phyloP scores from a whole-genome alignment of 2,888 invertebrate genomes.

The Cepaea hortensis region DNA sequence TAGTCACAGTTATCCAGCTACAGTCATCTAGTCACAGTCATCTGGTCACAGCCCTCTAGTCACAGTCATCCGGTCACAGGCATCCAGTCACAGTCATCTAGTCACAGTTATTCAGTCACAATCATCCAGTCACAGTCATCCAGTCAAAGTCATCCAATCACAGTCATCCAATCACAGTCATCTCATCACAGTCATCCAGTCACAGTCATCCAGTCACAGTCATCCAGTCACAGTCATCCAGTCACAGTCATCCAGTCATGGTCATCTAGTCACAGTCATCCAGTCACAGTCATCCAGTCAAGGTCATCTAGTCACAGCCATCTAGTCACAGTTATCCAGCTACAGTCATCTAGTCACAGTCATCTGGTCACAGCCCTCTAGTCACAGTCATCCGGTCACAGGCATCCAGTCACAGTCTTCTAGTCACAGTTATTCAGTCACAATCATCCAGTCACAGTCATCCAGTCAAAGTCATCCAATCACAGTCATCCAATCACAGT shows the following conservation, averaged over 20 bases:
- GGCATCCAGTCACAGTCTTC: too few relatives aligned
- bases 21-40: neutral
- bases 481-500: neutral
- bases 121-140: neutral
- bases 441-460: too few relatives aligned
- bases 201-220: neutral
- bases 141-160: neutral
- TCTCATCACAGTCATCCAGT: neutral
- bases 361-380: neutral
- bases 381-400: neutral
- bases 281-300: neutral
- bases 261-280: neutral
- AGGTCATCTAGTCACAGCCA: neutral
- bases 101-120: too few relatives aligned
- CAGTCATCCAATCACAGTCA: neutral
- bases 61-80: too few relatives aligned
- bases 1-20: neutral
- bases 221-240: neutral
- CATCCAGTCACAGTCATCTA: too few relatives aligned
- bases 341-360: neutral
- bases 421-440: too few relatives aligned
- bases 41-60: neutral
- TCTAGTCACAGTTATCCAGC: neutral
- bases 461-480: neutral
- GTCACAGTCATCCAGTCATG: neutral